Evolutionary conservation across 2,888 invertebrate species (phyloP), one percentile per base, ranked within the genome.

Genomic region (Diarsia rubi): DNA sequence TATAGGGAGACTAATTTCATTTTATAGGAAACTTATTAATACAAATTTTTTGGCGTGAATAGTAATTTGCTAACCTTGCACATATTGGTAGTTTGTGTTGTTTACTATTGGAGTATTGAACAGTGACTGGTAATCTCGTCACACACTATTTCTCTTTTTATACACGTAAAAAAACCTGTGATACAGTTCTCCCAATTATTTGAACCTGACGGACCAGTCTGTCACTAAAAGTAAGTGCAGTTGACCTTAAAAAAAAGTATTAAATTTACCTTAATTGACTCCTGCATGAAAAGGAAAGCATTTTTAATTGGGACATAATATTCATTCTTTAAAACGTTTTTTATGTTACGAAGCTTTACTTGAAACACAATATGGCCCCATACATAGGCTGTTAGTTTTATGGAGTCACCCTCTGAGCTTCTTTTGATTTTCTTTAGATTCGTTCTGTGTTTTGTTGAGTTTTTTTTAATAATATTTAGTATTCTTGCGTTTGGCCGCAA

Each of bases 81-180:
- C 79, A 91, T 82, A 86, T 75, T 84, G n/a, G n/a, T 31, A 54
- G 11, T 59, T 72, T 45, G n/a, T 52, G n/a, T 67, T 66, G 57
- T 68, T 69, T 54, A 65, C 70, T 69, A 24, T 66, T 69, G 44
- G 5, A 73, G n/a, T 63, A 54, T 19, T 62, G 24, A 60, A 60
- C 24, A 54, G 66, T 54, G 59, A 85, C 54, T 85, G 85, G 77
- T 81, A 85, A 45, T 11, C 1, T 45, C 11, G 44, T 16, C 11
- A 21, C 21, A 6, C 5, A 44, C 24, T 27, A 54, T 78, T 59
- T 71, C 27, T 27, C 73, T 64, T 85, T 84, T 77, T 85, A 85
- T 85, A 85, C 81, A 64, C 42, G n/a, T n/a, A n/a, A n/a, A 65
- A 76, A 83, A 42, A 49, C 9, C 45, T n/a, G 24, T 44, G 47